Evolutionary conservation across 2,113 vertebrate species (phyloP).

Genomic region (Percina caprodes): DNA sequence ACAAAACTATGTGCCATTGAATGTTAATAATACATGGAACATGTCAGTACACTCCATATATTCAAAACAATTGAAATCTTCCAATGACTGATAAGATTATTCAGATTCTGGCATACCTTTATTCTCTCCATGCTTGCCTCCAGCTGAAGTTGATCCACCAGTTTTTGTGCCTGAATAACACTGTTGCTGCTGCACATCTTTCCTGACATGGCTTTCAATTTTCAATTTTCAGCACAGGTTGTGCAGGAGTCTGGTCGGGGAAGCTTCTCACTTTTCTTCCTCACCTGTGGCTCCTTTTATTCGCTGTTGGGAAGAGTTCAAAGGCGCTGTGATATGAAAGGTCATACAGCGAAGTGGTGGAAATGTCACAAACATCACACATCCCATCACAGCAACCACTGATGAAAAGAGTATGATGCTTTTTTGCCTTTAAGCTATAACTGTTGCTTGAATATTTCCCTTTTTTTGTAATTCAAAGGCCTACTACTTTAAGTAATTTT

Average conservation of each 20-base stretch:
- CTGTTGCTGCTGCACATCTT: constrained; percentile 84
- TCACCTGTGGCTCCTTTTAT: constrained; percentile 49
- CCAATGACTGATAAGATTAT: background rate
- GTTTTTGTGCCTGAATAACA: constrained; percentile 81
- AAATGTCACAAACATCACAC: constrained; percentile 82
- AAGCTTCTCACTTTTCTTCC: constrained; percentile 39
- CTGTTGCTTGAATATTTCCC: background rate
- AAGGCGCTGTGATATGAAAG: constrained; percentile 77
- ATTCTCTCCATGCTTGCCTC: constrained; percentile 85
- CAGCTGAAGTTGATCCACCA: constrained; percentile 86
- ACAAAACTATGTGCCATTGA: background rate
- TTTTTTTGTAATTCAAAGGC: background rate
- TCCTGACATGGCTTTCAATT: constrained; percentile 67
- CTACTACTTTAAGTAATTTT: background rate
- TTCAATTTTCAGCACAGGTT: background rate
- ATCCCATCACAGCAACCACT: constrained; percentile 46
- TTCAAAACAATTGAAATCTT: background rate
- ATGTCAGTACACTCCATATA: background rate
- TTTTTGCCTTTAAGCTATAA: background rate
- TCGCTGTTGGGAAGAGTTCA: constrained; percentile 63
- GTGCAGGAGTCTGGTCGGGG: constrained; percentile 35
- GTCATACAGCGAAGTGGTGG: constrained; percentile 60
- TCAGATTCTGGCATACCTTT: constrained; percentile 80
- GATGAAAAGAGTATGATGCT: constrained; percentile 32
- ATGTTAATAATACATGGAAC: background rate